phyloP scores from a whole-genome alignment of 2,888 invertebrate genomes.

The Mimachlamys varia region DNA sequence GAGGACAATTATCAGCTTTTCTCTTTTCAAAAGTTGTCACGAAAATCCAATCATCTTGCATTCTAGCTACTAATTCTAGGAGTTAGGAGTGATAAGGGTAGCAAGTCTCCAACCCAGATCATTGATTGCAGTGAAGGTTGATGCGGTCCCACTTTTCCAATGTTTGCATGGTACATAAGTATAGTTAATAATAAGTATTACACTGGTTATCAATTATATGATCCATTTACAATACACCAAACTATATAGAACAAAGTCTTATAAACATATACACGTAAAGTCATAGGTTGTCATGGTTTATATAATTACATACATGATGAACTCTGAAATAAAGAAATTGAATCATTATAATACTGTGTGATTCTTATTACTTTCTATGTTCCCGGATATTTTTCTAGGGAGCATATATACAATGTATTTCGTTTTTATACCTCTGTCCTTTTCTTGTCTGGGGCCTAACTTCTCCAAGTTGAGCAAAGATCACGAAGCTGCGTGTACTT shows the following conservation, averaged over 20 bases:
- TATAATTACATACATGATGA: conserved; percentile 6
- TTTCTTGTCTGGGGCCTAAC: too few species aligned
- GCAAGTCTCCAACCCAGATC: too few species aligned
- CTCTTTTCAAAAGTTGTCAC: neutral
- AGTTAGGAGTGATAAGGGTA: too few species aligned
- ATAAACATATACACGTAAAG: too few species aligned
- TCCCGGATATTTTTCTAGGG: too few species aligned
- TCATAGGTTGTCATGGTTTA: conserved; percentile 21
- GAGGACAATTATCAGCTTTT: neutral
- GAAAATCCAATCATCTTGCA: neutral
- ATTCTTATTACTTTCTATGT: neutral
- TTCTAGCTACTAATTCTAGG: neutral
- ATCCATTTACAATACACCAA: neutral
- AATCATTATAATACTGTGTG: neutral
- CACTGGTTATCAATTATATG: neutral
- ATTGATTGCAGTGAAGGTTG: too few species aligned
- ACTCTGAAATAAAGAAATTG: conserved; percentile 3
- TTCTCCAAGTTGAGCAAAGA: too few species aligned
- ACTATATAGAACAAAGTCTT: neutral
- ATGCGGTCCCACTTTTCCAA: too few species aligned
- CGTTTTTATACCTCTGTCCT: too few species aligned
- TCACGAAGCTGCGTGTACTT: too few species aligned
- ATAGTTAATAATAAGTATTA: neutral
- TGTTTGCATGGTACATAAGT: neutral
- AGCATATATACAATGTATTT: too few species aligned